Percentiles rank a stretch among this genome's conserved stretches.
Conservation (phyloP, 2,888 invertebrate species). For the Nowickia ferox region DNA sequence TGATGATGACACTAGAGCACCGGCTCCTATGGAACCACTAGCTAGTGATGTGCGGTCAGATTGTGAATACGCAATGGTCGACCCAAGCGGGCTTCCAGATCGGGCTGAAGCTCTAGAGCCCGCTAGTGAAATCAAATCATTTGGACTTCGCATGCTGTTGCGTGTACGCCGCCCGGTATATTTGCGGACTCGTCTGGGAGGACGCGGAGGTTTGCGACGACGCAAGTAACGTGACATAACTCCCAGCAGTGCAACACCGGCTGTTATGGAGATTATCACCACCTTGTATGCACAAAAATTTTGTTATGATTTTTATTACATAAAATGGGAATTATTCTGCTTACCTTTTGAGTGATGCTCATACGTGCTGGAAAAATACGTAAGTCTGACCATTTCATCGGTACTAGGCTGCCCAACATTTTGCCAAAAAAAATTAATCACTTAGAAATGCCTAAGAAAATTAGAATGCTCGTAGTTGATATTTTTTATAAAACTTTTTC, state of each 20-base stretch:
- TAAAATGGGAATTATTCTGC: neutral
- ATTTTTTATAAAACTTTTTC: neutral
- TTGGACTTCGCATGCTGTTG: slow-evolving; percentile 87
- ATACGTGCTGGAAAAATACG: slow-evolving; percentile 80
- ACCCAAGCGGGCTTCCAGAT: slow-evolving; percentile 86
- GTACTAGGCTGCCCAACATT: slow-evolving; percentile 76
- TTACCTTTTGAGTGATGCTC: slow-evolving; percentile 82
- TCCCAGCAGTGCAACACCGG: slow-evolving; percentile 92
- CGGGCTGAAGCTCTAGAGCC: slow-evolving; percentile 86
- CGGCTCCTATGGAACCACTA: slow-evolving; percentile 86
- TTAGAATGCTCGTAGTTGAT: neutral
- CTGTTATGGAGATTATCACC: slow-evolving; percentile 83
- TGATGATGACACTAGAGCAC: slow-evolving; percentile 76
- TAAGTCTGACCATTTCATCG: slow-evolving; percentile 77
- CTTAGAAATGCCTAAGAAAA: neutral
- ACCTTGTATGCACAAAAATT: slow-evolving; percentile 80
- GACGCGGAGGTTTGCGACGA: slow-evolving; percentile 87
- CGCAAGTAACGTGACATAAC: slow-evolving; percentile 91
- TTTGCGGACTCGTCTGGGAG: slow-evolving; percentile 85
- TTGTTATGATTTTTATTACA: neutral
- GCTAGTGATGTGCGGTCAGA: slow-evolving; percentile 88
- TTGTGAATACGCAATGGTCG: slow-evolving; percentile 83
- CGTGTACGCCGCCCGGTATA: slow-evolving; percentile 84
- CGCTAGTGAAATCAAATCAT: slow-evolving; percentile 87
- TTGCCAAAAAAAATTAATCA: neutral